phyloP scores from a whole-genome alignment of 2,797 vertebrate species.

The Syndactyla subalaris region DNA sequence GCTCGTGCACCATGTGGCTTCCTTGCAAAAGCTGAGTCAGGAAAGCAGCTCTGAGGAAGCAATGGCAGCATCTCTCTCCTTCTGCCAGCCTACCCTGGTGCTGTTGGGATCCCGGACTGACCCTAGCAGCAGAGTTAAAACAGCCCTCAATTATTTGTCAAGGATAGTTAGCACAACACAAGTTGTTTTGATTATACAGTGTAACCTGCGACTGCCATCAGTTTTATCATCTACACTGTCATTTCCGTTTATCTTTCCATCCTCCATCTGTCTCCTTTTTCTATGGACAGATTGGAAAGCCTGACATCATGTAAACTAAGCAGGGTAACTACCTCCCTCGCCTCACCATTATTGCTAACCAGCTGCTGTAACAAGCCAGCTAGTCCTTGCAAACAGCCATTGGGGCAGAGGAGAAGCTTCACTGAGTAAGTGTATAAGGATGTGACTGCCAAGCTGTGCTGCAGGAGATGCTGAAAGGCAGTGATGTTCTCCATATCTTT shows the following conservation, averaged over 20 bases:
- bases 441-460: neutral
- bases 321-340: neutral
- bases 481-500: neutral
- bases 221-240: neutral
- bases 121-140: neutral
- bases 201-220: neutral
- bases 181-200: neutral
- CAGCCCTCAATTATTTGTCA: neutral
- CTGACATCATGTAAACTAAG: neutral
- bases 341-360: neutral
- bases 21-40: neutral
- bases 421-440: neutral
- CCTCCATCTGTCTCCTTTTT: neutral
- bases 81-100: neutral
- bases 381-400: neutral
- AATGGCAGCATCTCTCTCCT: neutral
- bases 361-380: constrained; percentile 23
- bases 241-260: neutral
- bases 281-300: neutral
- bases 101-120: neutral
- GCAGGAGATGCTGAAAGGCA: constrained; percentile 22
- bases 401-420: neutral
- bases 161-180: neutral
- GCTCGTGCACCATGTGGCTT: rapidly evolving
- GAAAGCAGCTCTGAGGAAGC: neutral